Evolutionary conservation across 2,888 invertebrate genomes (phyloP).

Genomic region (Cecidostiba fungosa): DNA sequence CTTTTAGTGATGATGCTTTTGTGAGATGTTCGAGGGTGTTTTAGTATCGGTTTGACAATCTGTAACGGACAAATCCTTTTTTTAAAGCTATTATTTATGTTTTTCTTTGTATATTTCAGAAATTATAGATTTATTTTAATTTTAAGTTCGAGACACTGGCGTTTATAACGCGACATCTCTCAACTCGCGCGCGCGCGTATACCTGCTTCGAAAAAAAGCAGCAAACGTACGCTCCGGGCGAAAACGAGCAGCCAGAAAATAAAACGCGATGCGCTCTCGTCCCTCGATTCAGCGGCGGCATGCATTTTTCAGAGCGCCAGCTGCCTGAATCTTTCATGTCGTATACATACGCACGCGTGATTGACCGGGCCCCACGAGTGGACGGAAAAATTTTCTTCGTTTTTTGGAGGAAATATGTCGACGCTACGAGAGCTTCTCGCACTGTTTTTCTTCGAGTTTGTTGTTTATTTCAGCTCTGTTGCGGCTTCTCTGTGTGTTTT

Average conservation of each 20-base stretch:
- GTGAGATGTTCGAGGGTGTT: neutral
- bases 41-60: neutral
- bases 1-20: neutral
- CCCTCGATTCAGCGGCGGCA: neutral
- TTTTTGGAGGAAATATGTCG: neutral
- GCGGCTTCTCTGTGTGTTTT: neutral
- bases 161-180: neutral
- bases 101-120: no score
- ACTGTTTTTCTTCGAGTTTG: neutral
- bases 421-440: neutral
- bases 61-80: neutral
- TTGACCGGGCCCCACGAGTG: neutral
- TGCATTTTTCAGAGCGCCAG: slow-evolving; percentile 35
- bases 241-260: neutral
- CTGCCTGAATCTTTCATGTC: slow-evolving; percentile 27
- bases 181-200: neutral
- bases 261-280: slow-evolving; percentile 10
- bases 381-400: neutral
- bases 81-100: no score
- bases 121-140: no score
- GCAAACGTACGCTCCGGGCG: neutral
- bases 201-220: neutral
- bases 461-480: neutral
- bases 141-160: neutral
- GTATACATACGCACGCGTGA: neutral